Evolutionary conservation across 2,797 vertebrate genomes (phyloP).

Genomic region (Heteromormyrus szaboi): DNA sequence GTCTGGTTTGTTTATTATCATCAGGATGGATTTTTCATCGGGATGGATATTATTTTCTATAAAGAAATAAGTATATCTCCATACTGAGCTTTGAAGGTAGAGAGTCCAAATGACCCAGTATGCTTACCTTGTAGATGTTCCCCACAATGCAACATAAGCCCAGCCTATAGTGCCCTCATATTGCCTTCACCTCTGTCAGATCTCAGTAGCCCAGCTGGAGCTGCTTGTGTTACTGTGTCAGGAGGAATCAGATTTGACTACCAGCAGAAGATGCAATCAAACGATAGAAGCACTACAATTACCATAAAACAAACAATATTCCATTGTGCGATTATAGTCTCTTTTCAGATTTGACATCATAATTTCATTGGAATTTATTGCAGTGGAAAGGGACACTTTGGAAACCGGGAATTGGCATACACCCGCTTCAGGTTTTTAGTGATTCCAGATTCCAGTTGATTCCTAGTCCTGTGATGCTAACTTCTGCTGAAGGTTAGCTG

Average conservation of each 20-base stretch:
- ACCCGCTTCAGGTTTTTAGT: not conserved
- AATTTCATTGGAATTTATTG: not conserved
- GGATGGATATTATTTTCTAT: not conserved
- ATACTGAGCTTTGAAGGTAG: not conserved
- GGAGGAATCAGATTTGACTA: conserved; percentile 7
- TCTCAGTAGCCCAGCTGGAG: not conserved
- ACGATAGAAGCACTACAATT: not conserved
- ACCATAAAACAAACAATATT: not conserved
- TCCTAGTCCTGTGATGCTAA: not conserved
- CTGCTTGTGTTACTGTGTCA: conserved; percentile 6
- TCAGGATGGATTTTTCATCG: not conserved
- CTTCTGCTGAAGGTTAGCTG: not conserved
- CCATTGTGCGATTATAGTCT: not conserved
- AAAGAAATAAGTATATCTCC: not conserved
- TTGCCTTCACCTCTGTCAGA: not conserved
- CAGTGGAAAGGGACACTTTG: not conserved
- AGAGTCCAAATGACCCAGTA: not conserved
- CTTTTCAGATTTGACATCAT: conserved; percentile 5
- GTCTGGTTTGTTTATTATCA: not conserved
- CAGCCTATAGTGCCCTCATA: not conserved
- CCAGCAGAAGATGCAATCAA: not conserved
- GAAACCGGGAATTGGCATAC: not conserved
- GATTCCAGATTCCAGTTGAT: not conserved
- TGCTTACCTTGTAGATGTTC: not conserved
- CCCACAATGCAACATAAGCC: not conserved